These are phyloP conservation scores for Fistularia tabacaria DNA, from an alignment of 2,797 vertebrate species.

Conservation along the genomic window DNA sequence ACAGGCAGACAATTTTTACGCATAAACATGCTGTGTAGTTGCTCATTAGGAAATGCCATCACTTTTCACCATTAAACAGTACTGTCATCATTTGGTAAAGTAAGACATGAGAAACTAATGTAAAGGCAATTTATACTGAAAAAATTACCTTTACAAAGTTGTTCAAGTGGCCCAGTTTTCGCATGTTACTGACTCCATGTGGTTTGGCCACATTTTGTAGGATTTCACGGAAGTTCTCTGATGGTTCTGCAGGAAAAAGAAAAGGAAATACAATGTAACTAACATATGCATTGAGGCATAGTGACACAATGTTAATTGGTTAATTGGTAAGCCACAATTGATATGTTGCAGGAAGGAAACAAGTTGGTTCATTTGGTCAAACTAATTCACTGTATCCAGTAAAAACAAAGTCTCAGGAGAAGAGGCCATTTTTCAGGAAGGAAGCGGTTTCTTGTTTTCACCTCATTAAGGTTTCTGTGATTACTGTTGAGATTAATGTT, in stretches of 20 bases:
- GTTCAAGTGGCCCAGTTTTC: slow-evolving; percentile 98
- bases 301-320: slow-evolving; percentile 51
- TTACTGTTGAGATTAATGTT: slow-evolving; percentile 2
- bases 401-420: slow-evolving; percentile 44
- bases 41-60: background rate
- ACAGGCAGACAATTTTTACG: too few species aligned
- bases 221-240: slow-evolving; percentile 95
- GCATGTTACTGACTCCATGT: slow-evolving; percentile 98
- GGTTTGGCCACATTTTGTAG: slow-evolving; percentile 98
- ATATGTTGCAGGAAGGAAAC: slow-evolving; percentile 50
- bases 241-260: slow-evolving; percentile 79
- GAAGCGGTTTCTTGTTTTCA: slow-evolving; percentile 35
- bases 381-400: slow-evolving; percentile 50
- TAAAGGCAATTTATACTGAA: background rate
- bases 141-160: slow-evolving; percentile 95
- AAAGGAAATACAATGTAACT: slow-evolving; percentile 49
- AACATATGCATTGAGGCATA: slow-evolving; percentile 29
- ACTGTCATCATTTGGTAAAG: slow-evolving; percentile 4
- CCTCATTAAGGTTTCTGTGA: slow-evolving; percentile 17
- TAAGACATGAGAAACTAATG: background rate
- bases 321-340: slow-evolving; percentile 28
- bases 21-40: background rate
- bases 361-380: slow-evolving; percentile 37
- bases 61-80: background rate
- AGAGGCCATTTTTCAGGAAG: slow-evolving; percentile 16